Base-by-base conservation (phyloP, 2,797 vertebrate genomes). In the Chaetodon trifasciatus region DNA sequence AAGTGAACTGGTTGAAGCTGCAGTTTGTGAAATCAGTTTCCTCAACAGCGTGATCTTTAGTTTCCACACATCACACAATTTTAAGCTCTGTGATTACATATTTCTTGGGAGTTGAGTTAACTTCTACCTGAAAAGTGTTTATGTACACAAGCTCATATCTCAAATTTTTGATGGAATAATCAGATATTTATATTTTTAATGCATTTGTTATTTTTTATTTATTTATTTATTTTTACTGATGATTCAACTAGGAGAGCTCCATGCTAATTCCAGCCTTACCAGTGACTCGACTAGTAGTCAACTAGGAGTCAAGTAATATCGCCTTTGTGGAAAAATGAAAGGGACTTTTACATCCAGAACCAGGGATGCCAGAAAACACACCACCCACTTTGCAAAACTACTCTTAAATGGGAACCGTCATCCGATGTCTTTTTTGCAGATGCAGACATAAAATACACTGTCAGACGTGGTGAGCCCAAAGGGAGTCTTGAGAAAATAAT, bases 371-470 rank as follows among this genome's bases (percentile, higher is more conserved):
- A 7, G 1, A 49, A 37, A 11, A n/a, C 32, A 17, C 10, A 17
- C 6, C 1, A 1, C 19, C 23, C 11, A 61, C 58, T 37, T 21
- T 0, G 0, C 15, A 67, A 37, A n/a, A 37, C 3, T 50, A 19
- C 8, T 67, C 52, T 19, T 39, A 69, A 42, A 46, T 69, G 39
- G 17, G 50, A 74, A 70, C 46, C 2, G 0, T 52, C 23, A 50
- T 50, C 16, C 1, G 3, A 17, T n/a, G 1, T 64, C 3, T 52
- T 56, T 63, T 64, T 62, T n/a, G 8, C 12, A 37, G 23, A 76
- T 52, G 10, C 10, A 46, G 24, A 32, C 21, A 58, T 71, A 24
- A 82, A 76, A 63, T 62, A n/a, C 15, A 47, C n/a, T 56, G n/a
- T 64, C 49, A 72, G 60, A 61, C 24, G n/a, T 49, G 8, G 10